Evolutionary conservation across 2,797 vertebrate genomes (phyloP), one percentile per base, ranked within the genome.

Genomic region (Erithacus rubecula): DNA sequence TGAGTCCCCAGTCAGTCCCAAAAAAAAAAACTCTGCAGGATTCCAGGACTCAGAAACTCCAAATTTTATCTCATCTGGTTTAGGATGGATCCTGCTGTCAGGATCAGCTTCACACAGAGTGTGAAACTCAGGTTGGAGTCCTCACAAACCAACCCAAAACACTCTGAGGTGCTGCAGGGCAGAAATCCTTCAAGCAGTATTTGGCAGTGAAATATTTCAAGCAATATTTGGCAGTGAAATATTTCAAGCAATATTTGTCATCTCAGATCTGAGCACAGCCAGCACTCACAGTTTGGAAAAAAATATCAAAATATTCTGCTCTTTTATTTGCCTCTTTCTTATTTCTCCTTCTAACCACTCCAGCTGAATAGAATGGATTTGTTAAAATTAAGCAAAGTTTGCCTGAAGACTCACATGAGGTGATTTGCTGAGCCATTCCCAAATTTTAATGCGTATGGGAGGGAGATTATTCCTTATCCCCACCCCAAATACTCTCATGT

Each of bases 11-110:
- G 47, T 20, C 39, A 39, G 17, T 8, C 71, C 49, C 23, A 78
- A 70, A 55, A 0, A 70, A 55, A 0, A 1, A 5, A 52, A 44
- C 5, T 23, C 39, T 53, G 19, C 37, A 49, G 37, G 3, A 30
- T 58, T 47, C 21, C 72, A 59, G 56, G 29, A 60, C 27, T 46
- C 44, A 46, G 44, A 46, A 46, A 46, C 44, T 36, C 78, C 22
- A 3, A 64, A 88, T 37, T 9, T 16, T 49, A 10, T 24, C 29
- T 24, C 43, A n/a, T 12, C 24, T 29, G n/a, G 18, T 6, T 46
- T 32, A 12, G 12, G 43, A 29, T 1, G 5, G 20, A 30, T 34
- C 8, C 12, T 22, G 16, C 24, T 1, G 5, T 9, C 58, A 65
- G 30, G 36, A 58, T 26, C 6, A 20, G 41, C 32, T 18, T 43